Evolutionary conservation across 2,797 vertebrate species (phyloP).

Genomic region (Poeciliopsis turneri): DNA sequence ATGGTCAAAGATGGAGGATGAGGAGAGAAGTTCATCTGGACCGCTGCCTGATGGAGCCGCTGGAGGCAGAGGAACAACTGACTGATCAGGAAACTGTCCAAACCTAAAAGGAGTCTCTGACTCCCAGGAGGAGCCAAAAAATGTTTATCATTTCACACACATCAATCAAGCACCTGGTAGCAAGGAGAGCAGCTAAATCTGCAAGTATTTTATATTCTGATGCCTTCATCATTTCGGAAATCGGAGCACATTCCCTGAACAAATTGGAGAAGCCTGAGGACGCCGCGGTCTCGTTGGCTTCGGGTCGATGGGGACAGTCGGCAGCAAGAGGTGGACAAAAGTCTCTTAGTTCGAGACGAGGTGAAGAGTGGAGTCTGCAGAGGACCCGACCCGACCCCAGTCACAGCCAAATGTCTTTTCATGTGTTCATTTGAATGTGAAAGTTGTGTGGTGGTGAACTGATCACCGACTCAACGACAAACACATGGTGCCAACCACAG

Average conservation of each 20-base stretch:
- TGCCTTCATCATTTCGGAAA: not conserved
- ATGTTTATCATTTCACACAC: not conserved
- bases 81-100: not conserved
- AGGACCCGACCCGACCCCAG: not conserved
- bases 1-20: constrained; percentile 96
- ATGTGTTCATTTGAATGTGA: too few relatives aligned
- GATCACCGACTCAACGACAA: too few relatives aligned
- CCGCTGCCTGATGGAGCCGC: constrained; percentile 80
- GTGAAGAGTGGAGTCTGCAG: constrained; percentile 1
- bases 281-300: not conserved
- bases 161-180: not conserved
- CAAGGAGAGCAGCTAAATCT: not conserved
- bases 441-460: too few relatives aligned
- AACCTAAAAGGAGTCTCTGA: not conserved
- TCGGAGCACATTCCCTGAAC: too few relatives aligned
- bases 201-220: not conserved
- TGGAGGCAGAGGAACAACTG: constrained; percentile 33
- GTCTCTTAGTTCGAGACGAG: not conserved
- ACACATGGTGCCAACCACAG: too few relatives aligned
- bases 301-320: not conserved
- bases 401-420: too few relatives aligned
- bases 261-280: not conserved
- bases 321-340: not conserved
- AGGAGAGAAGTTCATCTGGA: constrained; percentile 89
- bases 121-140: not conserved